A percentile compares a stretch with the other conserved stretches of the same genome.
Conservation (phyloP, 2,888 invertebrate species). For the Idaea aversata region DNA sequence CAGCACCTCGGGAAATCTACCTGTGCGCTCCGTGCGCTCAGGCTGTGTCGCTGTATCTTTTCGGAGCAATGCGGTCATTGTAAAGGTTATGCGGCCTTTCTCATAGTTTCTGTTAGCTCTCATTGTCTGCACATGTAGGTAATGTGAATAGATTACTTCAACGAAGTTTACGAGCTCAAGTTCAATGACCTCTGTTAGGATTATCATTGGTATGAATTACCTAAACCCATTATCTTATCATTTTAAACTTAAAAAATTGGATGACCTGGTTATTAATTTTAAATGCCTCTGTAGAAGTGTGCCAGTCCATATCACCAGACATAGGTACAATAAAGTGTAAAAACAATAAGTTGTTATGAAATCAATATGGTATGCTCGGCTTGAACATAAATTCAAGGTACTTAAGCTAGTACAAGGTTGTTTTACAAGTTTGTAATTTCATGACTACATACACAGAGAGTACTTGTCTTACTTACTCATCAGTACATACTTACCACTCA, state of each 20-base stretch:
- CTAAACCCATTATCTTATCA: slow-evolving; percentile 35
- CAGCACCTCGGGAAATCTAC: slow-evolving; percentile 45
- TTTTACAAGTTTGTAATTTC: not conserved
- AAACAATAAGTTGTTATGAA: slow-evolving; percentile 2
- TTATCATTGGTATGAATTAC: slow-evolving; percentile 42
- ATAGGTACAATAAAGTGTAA: not conserved
- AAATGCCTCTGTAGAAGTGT: not conserved
- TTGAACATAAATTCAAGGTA: slow-evolving; percentile 2
- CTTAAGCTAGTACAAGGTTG: not conserved
- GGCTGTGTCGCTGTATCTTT: slow-evolving; percentile 49
- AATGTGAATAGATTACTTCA: slow-evolving; percentile 17
- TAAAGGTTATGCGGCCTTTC: slow-evolving; percentile 48
- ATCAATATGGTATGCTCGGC: slow-evolving; percentile 4
- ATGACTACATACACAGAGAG: not conserved
- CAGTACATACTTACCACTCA: not conserved
- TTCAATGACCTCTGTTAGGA: slow-evolving; percentile 51
- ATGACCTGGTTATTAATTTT: slow-evolving; percentile 27
- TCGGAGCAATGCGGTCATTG: slow-evolving; percentile 50
- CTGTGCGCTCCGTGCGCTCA: slow-evolving; percentile 41
- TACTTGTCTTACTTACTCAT: not conserved
- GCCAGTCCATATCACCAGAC: not conserved
- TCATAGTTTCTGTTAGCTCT: slow-evolving; percentile 22
- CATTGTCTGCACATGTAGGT: slow-evolving; percentile 22
- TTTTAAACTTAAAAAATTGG: slow-evolving; percentile 24
- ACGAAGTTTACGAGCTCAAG: slow-evolving; percentile 30